These are phyloP conservation scores for Oikopleura dioica DNA, from an alignment of 23 tunicate species.

Conservation along the genomic window DNA sequence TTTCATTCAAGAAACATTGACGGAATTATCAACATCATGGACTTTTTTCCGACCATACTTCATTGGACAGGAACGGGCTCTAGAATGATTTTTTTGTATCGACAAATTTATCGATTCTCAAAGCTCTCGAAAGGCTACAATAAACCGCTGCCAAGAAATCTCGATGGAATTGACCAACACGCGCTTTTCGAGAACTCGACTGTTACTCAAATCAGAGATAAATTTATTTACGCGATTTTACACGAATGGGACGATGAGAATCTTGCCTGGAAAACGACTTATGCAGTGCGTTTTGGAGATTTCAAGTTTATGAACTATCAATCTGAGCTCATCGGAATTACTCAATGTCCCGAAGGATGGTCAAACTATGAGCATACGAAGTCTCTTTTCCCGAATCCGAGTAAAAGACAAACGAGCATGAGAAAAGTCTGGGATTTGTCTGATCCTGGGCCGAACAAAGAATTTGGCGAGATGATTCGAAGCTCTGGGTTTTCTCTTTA, in stretches of 20 bases:
- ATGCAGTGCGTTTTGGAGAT: slow-evolving; percentile 1
- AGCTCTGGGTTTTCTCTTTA: no score
- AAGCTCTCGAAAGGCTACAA: no score
- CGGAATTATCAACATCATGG: background rate
- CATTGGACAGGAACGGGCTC: background rate
- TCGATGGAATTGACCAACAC: slow-evolving; percentile 3
- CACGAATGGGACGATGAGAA: background rate
- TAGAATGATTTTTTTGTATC: no score
- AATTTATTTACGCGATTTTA: background rate
- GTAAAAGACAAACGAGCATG: background rate
- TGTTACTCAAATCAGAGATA: no score
- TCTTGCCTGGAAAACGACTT: background rate
- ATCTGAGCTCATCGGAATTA: background rate
- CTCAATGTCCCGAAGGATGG: slow-evolving; percentile 6
- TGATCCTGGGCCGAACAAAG: background rate
- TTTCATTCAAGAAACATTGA: background rate
- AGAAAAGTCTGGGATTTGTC: background rate
- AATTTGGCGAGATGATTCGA: background rate
- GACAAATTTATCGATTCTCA: no score
- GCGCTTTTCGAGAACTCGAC: no score
- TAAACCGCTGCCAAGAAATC: background rate
- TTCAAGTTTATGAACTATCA: background rate
- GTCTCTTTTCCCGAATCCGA: background rate
- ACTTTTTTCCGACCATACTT: background rate
- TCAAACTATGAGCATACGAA: background rate